Evolutionary conservation across 2,888 invertebrate genomes (phyloP).

Genomic region (Hyposoter dolosus): DNA sequence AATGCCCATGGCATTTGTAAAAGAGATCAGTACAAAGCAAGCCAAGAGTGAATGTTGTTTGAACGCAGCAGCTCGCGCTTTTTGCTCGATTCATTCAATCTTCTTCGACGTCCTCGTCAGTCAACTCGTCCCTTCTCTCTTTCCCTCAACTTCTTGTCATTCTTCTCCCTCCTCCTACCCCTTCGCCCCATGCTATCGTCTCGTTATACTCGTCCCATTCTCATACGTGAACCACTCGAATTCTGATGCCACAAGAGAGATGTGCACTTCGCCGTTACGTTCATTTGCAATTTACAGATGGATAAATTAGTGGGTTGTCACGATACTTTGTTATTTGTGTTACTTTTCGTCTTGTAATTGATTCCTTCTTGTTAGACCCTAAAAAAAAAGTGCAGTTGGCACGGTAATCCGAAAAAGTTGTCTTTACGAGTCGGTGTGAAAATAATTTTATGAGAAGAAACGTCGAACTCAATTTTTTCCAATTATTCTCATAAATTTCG

Average conservation of each 20-base stretch:
- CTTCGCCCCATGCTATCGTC: neutral
- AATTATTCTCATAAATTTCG: neutral
- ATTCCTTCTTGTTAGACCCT: neutral
- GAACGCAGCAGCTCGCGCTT: constrained; percentile 32
- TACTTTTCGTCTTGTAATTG: neutral
- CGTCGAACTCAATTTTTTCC: too few species aligned
- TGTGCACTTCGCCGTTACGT: constrained; percentile 6
- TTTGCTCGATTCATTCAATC: constrained; percentile 65
- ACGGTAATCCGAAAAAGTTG: neutral
- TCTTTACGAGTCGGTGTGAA: neutral
- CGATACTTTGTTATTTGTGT: neutral
- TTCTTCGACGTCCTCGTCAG: constrained; percentile 59
- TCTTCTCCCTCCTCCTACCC: constrained; percentile 8
- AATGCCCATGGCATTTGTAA: constrained; percentile 74
- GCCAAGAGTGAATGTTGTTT: constrained; percentile 47
- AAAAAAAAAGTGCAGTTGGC: neutral
- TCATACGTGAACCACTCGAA: constrained; percentile 23
- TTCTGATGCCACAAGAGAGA: constrained; percentile 7
- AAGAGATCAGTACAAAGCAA: constrained; percentile 50
- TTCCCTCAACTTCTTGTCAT: constrained; percentile 54
- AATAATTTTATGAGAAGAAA: neutral
- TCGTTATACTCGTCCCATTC: constrained; percentile 20
- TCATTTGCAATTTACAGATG: constrained; percentile 44
- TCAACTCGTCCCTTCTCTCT: constrained; percentile 58
- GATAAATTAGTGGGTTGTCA: constrained; percentile 19